Evolutionary conservation across 2,113 vertebrate species (phyloP).

Genomic region (Pitta sordida): DNA sequence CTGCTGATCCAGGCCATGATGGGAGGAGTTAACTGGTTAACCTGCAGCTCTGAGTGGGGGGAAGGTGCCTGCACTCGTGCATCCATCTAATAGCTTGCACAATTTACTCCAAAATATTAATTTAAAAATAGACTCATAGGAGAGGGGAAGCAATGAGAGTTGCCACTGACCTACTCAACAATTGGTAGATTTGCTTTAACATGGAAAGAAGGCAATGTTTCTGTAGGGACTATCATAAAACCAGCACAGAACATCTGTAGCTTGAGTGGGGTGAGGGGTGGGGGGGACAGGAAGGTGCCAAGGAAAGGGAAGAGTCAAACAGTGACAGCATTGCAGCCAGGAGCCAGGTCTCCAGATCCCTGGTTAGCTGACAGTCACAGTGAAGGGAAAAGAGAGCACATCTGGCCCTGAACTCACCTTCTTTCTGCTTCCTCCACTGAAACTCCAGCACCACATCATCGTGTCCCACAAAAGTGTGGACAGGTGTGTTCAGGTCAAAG

Average conservation of each 20-base stretch:
- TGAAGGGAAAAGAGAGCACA: fast-evolving
- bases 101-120: neutral
- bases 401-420: constrained; percentile 76
- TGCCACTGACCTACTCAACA: neutral
- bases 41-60: neutral
- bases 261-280: neutral
- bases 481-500: constrained; percentile 89
- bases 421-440: constrained; percentile 96
- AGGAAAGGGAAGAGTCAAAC: neutral
- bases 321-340: neutral
- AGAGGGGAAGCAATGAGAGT: neutral
- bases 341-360: neutral
- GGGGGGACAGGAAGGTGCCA: neutral
- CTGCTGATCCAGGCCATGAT: neutral
- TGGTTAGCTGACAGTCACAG: neutral
- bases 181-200: neutral
- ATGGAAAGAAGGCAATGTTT: neutral
- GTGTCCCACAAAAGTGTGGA: constrained; percentile 96
- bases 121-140: neutral
- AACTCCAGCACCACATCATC: constrained; percentile 97
- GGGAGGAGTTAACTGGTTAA: neutral
- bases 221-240: neutral
- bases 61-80: neutral
- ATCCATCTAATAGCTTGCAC: neutral
- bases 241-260: neutral